A percentile compares a stretch with the other conserved stretches of the same genome.
Conservation (phyloP, 2,888 invertebrate species). For the Ennomos quercinarius region DNA sequence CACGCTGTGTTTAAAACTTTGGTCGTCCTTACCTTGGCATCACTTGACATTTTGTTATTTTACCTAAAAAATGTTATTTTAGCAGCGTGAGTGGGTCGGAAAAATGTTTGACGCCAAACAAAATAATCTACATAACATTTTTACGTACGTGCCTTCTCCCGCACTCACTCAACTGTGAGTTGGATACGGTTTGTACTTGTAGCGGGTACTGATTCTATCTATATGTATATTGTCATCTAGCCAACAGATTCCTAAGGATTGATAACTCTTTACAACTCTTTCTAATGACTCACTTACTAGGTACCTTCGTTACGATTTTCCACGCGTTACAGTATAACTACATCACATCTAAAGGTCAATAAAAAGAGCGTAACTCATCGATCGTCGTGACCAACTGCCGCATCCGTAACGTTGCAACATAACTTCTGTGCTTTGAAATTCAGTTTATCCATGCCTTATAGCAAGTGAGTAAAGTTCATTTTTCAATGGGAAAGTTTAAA, state of each 20-base stretch:
- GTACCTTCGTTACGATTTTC: conserved; percentile 12
- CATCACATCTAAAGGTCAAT: conserved; percentile 40
- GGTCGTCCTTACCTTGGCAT: no score
- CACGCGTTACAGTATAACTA: conserved; percentile 22
- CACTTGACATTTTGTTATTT: no score
- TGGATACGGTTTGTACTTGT: no score
- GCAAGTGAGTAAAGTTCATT: not conserved
- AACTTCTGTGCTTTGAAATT: conserved; percentile 1
- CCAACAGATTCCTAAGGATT: no score
- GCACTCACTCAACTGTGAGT: no score
- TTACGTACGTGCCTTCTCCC: no score
- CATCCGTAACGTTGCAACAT: conserved; percentile 37
- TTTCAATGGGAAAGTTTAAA: conserved; percentile 7
- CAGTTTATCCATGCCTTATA: conserved; percentile 12
- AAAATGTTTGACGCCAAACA: no score
- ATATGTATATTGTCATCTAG: no score
- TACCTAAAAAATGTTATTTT: no score
- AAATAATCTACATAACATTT: no score
- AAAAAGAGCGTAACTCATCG: conserved; percentile 41
- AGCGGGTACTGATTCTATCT: no score
- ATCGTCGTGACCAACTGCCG: conserved; percentile 32
- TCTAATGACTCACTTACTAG: conserved; percentile 6
- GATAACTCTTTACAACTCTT: not conserved
- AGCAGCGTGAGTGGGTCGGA: no score
- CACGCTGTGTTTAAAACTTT: conserved; percentile 4